These are phyloP conservation scores for Ptychobarbus kaznakovi DNA, from an alignment of 2,797 vertebrate genomes.

Conservation along the genomic window DNA sequence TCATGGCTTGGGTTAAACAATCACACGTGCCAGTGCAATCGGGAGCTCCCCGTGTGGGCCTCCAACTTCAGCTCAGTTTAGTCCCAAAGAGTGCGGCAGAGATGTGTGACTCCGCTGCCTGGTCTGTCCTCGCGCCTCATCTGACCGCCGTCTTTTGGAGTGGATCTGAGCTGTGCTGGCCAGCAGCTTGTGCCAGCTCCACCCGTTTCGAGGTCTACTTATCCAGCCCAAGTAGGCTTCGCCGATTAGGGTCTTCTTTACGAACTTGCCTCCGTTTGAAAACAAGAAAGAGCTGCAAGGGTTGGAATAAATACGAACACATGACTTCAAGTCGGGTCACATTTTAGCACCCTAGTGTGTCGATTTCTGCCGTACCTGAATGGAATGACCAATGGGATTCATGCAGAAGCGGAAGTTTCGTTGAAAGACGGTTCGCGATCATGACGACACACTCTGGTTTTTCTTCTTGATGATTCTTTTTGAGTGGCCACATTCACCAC, in stretches of 20 bases:
- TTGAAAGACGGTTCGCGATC: conserved; percentile 98
- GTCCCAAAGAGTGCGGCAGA: conserved; percentile 43
- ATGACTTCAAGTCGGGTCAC: neutral
- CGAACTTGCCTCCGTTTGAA: conserved; percentile 98
- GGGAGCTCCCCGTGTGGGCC: conserved; percentile 21
- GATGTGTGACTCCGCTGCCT: conserved; percentile 35
- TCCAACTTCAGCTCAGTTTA: conserved; percentile 47
- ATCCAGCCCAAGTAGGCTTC: conserved; percentile 98
- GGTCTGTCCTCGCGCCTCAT: conserved; percentile 2
- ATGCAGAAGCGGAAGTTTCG: conserved; percentile 95
- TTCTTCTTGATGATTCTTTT: conserved; percentile 99
- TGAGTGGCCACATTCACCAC: conserved; percentile 97
- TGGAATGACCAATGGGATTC: conserved; percentile 93
- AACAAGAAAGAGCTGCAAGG: conserved; percentile 89
- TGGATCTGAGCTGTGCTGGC: conserved; percentile 92
- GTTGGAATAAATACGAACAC: neutral
- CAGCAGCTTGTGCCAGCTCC: conserved; percentile 98
- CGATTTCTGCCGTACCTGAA: conserved; percentile 83
- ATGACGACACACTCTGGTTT: conserved; percentile 94
- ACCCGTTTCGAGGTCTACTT: conserved; percentile 97
- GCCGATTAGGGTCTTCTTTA: conserved; percentile 98
- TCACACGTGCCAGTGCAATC: conserved; percentile 39
- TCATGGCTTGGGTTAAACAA: conserved; percentile 54
- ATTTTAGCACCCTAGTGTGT: neutral
- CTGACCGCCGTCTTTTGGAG: conserved; percentile 72